A percentile compares a stretch with the other conserved stretches of the same genome.
Evolutionary conservation across 2,888 invertebrate genomes (phyloP).

Genomic region (Microdon myrmicae): DNA sequence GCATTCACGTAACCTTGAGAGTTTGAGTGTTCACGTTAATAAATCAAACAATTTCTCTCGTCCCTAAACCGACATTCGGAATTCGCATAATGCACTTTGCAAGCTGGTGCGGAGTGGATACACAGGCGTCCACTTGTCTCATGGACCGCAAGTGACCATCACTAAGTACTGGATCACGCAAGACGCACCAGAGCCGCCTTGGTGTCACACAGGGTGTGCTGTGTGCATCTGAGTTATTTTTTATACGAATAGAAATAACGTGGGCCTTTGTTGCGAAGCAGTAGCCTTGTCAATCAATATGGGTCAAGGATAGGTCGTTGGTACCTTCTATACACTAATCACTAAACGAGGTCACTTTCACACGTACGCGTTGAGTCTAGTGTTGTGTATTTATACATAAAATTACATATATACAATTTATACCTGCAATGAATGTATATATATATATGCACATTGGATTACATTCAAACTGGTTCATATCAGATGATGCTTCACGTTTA

Average conservation of each 20-base stretch:
- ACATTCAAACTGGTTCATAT: slow-evolving; percentile 41
- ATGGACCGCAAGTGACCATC: slow-evolving; percentile 22
- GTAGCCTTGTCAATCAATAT: slow-evolving; percentile 44
- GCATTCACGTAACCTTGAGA: slow-evolving; percentile 29
- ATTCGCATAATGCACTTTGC: slow-evolving; percentile 33
- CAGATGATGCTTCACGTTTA: slow-evolving; percentile 37
- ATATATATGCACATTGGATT: slow-evolving; percentile 35
- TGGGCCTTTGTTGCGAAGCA: slow-evolving; percentile 47
- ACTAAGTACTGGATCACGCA: background rate
- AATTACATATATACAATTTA: too few relatives aligned
- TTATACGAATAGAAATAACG: slow-evolving; percentile 18
- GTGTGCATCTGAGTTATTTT: slow-evolving; percentile 25
- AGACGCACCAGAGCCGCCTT: slow-evolving; percentile 3
- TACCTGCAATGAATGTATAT: too few relatives aligned
- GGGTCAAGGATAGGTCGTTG: slow-evolving; percentile 52
- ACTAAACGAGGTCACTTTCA: slow-evolving; percentile 49
- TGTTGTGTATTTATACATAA: too few relatives aligned
- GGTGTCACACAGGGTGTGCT: slow-evolving; percentile 42
- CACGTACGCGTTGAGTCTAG: slow-evolving; percentile 10
- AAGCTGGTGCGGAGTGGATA: too few relatives aligned
- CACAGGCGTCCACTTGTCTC: slow-evolving; percentile 16
- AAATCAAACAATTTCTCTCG: slow-evolving; percentile 47
- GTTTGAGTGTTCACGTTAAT: slow-evolving; percentile 41
- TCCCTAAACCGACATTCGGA: slow-evolving; percentile 12
- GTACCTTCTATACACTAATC: slow-evolving; percentile 51